Percentiles rank a stretch among this genome's conserved stretches.
Conservation (phyloP, 1,140 invertebrate genomes). For the Batillaria attramentaria region DNA sequence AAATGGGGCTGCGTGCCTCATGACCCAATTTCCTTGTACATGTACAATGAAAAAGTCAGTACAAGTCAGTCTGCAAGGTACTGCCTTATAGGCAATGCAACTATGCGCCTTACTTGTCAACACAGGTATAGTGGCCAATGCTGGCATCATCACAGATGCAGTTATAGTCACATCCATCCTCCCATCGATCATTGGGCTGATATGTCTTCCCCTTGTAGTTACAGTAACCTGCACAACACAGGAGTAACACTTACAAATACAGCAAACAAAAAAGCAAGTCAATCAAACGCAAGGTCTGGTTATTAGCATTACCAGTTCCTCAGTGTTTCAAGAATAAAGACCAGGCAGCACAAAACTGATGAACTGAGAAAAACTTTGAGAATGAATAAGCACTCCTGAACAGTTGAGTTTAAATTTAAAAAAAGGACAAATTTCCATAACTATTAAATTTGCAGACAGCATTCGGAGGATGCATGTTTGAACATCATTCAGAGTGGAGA, state of each 20-base stretch:
- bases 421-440: too few relatives aligned
- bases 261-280: too few relatives aligned
- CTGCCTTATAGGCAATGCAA: too few relatives aligned
- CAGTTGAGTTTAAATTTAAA: too few relatives aligned
- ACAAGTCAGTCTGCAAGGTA: too few relatives aligned
- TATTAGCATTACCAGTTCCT: neutral
- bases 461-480: too few relatives aligned
- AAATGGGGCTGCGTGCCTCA: neutral
- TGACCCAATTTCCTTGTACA: neutral
- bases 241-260: too few relatives aligned
- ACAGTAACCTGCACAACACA: slow-evolving; percentile 40
- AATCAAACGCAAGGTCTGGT: too few relatives aligned
- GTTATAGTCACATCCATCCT: slow-evolving; percentile 54
- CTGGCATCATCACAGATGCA: slow-evolving; percentile 53
- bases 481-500: too few relatives aligned
- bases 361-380: neutral
- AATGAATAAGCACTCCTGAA: too few relatives aligned
- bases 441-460: too few relatives aligned
- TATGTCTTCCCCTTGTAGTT: slow-evolving; percentile 50
- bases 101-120: slow-evolving; percentile 43
- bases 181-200: slow-evolving; percentile 44
- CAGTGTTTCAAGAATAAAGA: neutral
- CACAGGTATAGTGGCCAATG: slow-evolving; percentile 51
- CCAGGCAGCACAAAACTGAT: neutral
- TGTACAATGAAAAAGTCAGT: neutral